These are phyloP conservation scores for Teleogryllus occipitalis DNA, from an alignment of 1,140 invertebrate genomes.

Conservation along the genomic window DNA sequence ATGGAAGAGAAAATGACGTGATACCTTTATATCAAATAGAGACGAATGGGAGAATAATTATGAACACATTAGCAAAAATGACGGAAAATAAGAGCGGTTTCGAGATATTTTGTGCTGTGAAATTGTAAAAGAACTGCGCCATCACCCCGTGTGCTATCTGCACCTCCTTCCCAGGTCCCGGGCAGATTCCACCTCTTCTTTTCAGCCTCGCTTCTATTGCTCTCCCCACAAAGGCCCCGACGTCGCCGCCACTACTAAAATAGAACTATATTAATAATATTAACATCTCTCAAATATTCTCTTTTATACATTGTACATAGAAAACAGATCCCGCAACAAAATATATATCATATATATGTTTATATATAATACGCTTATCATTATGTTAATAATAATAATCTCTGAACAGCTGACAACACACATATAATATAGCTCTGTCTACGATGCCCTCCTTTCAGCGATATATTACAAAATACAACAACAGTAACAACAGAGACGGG, in stretches of 20 bases:
- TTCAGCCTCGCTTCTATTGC: not conserved
- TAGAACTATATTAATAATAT: not conserved
- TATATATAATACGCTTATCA: not conserved
- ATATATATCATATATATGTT: not conserved
- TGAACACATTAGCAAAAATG: too few species aligned
- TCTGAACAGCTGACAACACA: slow-evolving; percentile 3
- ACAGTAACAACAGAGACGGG: not conserved
- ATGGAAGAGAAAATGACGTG: too few species aligned
- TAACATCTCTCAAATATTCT: slow-evolving; percentile 5
- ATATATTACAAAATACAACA: not conserved
- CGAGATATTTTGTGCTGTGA: too few species aligned
- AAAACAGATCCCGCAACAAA: slow-evolving; percentile 1
- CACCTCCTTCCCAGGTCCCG: too few species aligned
- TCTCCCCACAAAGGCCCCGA: too few species aligned
- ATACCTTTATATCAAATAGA: too few species aligned
- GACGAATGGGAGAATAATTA: too few species aligned
- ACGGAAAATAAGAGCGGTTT: too few species aligned
- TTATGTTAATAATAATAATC: not conserved
- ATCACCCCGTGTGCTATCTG: too few species aligned
- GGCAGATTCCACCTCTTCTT: not conserved
- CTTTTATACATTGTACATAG: not conserved
- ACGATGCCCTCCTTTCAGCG: slow-evolving; percentile 2
- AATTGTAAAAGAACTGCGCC: too few species aligned
- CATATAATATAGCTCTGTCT: not conserved
- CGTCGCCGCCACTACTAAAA: not conserved